phyloP scores from a whole-genome alignment of 2,113 vertebrate species.

The Macrotus californicus region DNA sequence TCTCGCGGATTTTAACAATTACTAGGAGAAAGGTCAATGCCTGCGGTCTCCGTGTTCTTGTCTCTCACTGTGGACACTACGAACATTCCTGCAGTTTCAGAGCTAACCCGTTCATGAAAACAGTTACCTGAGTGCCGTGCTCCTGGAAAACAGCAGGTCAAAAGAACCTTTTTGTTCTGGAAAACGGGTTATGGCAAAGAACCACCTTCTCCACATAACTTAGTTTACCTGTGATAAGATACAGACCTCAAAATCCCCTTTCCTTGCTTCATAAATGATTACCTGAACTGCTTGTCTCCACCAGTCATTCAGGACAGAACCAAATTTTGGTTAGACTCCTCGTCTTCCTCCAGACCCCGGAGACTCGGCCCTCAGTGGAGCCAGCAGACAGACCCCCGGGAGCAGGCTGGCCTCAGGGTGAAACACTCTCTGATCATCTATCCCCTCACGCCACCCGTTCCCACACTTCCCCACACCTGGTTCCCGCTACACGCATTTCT shows the following conservation, averaged over 20 bases:
- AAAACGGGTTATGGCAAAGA: background rate
- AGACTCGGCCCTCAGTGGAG: background rate
- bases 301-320: background rate
- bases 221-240: background rate
- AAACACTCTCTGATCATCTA: rapidly evolving
- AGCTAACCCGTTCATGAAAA: background rate
- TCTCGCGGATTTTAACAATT: background rate
- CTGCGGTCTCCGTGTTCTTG: background rate
- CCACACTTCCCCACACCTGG: rapidly evolving
- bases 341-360: background rate
- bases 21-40: background rate
- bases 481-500: background rate
- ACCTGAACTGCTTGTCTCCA: background rate
- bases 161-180: background rate
- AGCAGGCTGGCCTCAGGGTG: background rate
- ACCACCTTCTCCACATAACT: no score
- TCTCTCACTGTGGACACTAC: background rate
- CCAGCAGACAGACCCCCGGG: background rate
- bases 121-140: background rate
- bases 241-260: background rate
- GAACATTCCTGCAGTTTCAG: background rate
- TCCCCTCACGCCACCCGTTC: background rate
- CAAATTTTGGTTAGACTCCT: background rate
- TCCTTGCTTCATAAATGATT: background rate
- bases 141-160: background rate